Evolutionary conservation across 2,113 vertebrate genomes (phyloP), one percentile per base, ranked within the genome.

Genomic region (Hippopotamus amphibius): DNA sequence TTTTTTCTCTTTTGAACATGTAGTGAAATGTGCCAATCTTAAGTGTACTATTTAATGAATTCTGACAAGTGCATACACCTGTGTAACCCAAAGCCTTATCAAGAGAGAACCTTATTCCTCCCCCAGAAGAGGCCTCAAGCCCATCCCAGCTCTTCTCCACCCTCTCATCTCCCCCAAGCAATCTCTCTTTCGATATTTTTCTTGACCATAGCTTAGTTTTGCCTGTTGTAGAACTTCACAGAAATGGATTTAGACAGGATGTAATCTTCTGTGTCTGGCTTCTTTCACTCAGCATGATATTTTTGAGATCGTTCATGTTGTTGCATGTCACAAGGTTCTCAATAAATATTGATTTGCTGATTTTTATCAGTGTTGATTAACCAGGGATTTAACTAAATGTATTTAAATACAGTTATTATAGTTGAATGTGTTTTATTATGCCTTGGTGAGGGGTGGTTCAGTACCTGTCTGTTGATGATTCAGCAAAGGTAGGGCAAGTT

Each of bases 291-390:
- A 53, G 41, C 4, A 37, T 43, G 41, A 2, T 69, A 26, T 79
- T 96, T 96, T 90, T 86, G 65, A 88, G 65, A 69, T 68, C 50
- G 90, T 68, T 24, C 33, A 37, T 16, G 37, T 88, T 69, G 24
- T 83, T 59, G 37, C 4, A 33, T 50, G 2, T 50, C 37, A 81
- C 17, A 24, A 61, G 76, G 43, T 84, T 95, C 69, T 95, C 57
- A 92, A 80, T 88, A 90, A 83, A 82, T 88, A 93, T 2, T 94
- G 94, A 98, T 93, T 82, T 85, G 77, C 43, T 95, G 63, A 87
- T 88, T 93, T 92, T 96, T 89, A 81, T 66, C 77, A 55, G 71
- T 53, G 26, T 87, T 72, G 13, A 79, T 93, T 88, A 88, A 91
- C 76, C 28, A 57, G 24, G 26, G 13, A 65, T 83, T 95, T 79